A percentile compares a stretch with the other conserved stretches of the same genome.
These are phyloP conservation scores for Platyrinchus mystaceus DNA, from an alignment of 2,797 vertebrate species.

Conservation along the genomic window DNA sequence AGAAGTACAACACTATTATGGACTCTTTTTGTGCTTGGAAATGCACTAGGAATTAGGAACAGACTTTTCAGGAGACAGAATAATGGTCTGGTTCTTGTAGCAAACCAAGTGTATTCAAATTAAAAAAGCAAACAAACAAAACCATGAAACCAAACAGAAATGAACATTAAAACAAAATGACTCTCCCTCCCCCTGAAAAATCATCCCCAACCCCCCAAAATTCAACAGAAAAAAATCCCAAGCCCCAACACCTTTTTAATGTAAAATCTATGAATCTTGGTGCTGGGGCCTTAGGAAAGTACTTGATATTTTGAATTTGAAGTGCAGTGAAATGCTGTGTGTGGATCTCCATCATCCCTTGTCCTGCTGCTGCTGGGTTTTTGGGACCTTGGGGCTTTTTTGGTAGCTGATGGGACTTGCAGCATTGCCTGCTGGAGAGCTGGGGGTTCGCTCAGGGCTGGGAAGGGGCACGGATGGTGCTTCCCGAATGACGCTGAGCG, in stretches of 20 bases:
- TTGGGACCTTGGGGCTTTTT: background rate
- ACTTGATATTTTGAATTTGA: background rate
- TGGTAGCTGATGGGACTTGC: background rate
- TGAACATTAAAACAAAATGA: background rate
- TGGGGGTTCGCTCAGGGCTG: rapidly evolving
- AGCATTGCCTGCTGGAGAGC: background rate
- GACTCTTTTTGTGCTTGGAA: background rate
- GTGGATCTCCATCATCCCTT: background rate
- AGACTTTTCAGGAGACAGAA: background rate
- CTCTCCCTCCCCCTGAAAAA: background rate
- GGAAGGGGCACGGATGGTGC: background rate
- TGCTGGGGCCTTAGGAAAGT: background rate
- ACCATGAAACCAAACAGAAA: background rate
- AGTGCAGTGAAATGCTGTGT: background rate
- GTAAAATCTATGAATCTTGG: background rate
- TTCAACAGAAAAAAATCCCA: background rate
- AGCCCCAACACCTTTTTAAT: background rate
- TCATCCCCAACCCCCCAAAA: background rate
- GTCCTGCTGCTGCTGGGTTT: background rate
- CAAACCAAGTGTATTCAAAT: background rate
- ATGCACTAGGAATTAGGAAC: background rate
- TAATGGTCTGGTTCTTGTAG: background rate
- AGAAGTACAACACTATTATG: background rate
- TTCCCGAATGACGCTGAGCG: background rate
- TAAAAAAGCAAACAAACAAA: background rate